Percentiles rank a stretch among this genome's conserved stretches.
Evolutionary conservation across 2,113 vertebrate genomes (phyloP).

Genomic region (Stictonetta naevosa): DNA sequence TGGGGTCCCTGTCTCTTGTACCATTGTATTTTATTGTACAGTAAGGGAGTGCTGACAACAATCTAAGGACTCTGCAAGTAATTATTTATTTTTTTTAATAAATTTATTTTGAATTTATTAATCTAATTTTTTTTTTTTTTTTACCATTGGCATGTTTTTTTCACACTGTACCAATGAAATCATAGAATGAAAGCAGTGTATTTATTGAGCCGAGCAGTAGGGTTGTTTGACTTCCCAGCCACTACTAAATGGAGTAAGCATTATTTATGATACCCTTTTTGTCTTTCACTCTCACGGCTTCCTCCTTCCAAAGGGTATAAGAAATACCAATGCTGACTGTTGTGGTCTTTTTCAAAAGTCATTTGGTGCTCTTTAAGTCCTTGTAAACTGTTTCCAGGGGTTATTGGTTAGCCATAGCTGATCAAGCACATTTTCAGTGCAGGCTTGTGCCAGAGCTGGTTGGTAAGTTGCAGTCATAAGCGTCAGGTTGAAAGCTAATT

Average conservation of each 20-base stretch:
- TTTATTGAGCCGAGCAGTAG: not conserved
- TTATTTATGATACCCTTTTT: not conserved
- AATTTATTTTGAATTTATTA: not conserved
- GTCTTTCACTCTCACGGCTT: not conserved
- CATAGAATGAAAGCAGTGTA: not conserved
- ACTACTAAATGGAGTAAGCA: accelerated
- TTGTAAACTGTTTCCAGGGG: not conserved
- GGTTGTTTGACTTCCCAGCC: not conserved
- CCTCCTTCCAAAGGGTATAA: too few species aligned
- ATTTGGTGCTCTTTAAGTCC: not conserved
- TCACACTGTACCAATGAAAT: not conserved
- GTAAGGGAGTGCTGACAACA: not conserved
- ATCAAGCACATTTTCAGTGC: not conserved
- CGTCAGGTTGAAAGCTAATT: not conserved
- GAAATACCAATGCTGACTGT: not conserved
- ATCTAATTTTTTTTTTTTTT: not conserved
- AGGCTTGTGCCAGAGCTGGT: slow-evolving; percentile 30
- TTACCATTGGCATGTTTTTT: not conserved
- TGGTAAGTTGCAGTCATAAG: not conserved
- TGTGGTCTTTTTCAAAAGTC: not conserved
- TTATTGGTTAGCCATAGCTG: not conserved
- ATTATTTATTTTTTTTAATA: not conserved
- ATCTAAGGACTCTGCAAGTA: not conserved
- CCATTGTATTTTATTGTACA: not conserved
- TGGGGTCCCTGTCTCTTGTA: not conserved